Conservation (phyloP, 2,797 vertebrate genomes). For the Coranthus polyacanthus region DNA sequence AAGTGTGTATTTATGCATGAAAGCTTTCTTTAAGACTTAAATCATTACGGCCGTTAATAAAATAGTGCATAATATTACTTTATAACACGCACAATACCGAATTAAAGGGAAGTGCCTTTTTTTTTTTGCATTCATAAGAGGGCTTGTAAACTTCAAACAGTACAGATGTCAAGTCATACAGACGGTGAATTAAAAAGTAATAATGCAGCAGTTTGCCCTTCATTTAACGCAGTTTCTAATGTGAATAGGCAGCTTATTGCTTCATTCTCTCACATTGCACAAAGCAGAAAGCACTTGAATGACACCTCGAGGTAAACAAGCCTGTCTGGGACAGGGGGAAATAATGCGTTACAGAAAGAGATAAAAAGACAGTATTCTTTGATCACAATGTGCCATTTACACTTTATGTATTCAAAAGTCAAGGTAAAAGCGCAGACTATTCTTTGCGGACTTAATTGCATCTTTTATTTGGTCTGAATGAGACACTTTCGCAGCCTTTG, state of each 20-base stretch:
- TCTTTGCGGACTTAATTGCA: conserved; percentile 41
- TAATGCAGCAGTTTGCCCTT: conserved; percentile 28
- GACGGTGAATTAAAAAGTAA: conserved; percentile 9
- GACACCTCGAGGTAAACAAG: conserved; percentile 23
- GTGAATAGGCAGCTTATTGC: conserved; percentile 11
- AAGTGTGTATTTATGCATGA: conserved; percentile 36
- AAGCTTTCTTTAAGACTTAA: conserved; percentile 36
- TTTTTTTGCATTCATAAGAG: conserved; percentile 9
- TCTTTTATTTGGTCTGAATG: conserved; percentile 50
- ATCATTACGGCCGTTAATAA: conserved; percentile 12
- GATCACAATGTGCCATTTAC: conserved; percentile 33
- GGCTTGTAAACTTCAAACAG: conserved; percentile 23
- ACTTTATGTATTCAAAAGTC: conserved; percentile 13
- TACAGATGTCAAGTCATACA: background rate
- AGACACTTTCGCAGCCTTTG: conserved; percentile 9
- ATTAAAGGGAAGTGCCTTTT: conserved; percentile 15
- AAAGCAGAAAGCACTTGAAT: conserved; percentile 19
- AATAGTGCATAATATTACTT: conserved; percentile 18
- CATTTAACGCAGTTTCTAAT: conserved; percentile 3
- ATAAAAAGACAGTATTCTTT: conserved; percentile 29
- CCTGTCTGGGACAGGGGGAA: conserved; percentile 8
- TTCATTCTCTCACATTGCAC: conserved; percentile 31
- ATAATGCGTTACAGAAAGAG: conserved; percentile 20
- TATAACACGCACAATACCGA: background rate
- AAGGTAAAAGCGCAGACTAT: conserved; percentile 46